A percentile compares a stretch with the other conserved stretches of the same genome.
Evolutionary conservation across 2,888 invertebrate genomes (phyloP).

Genomic region (Rugalucina vietnamica): DNA sequence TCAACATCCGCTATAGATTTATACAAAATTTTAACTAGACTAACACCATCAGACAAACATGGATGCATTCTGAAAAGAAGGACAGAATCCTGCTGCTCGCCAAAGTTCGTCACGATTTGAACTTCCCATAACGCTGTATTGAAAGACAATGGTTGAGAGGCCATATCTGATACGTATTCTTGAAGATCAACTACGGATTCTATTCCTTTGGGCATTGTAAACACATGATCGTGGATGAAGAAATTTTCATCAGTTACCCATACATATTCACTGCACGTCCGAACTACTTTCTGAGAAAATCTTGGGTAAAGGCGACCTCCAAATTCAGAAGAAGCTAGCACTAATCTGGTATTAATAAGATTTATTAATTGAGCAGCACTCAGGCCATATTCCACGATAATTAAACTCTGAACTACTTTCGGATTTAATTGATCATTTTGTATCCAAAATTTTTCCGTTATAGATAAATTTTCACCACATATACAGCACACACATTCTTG

Average conservation of each 20-base stretch:
- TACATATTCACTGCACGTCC: slow-evolving; percentile 84
- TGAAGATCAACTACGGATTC: slow-evolving; percentile 83
- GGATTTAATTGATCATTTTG: slow-evolving; percentile 79
- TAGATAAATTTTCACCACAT: slow-evolving; percentile 80
- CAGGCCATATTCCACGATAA: slow-evolving; percentile 85
- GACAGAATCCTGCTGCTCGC: slow-evolving; percentile 83
- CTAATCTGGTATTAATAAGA: slow-evolving; percentile 84
- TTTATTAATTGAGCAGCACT: slow-evolving; percentile 84
- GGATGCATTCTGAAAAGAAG: slow-evolving; percentile 85
- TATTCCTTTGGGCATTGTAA: slow-evolving; percentile 82
- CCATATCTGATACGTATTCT: slow-evolving; percentile 84
- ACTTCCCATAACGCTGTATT: slow-evolving; percentile 86
- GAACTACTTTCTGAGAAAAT: slow-evolving; percentile 84
- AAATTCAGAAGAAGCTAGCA: slow-evolving; percentile 81
- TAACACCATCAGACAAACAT: slow-evolving; percentile 86
- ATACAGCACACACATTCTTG: slow-evolving; percentile 77
- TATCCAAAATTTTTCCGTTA: slow-evolving; percentile 85
- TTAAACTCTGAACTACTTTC: slow-evolving; percentile 85
- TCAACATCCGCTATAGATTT: slow-evolving; percentile 81
- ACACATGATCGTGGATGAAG: slow-evolving; percentile 85
- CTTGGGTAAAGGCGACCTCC: slow-evolving; percentile 84
- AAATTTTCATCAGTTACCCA: slow-evolving; percentile 85
- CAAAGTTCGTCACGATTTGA: slow-evolving; percentile 84
- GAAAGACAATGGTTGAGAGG: slow-evolving; percentile 83
- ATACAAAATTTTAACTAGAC: slow-evolving; percentile 84